Evolutionary conservation across 2,113 vertebrate species (phyloP).

Genomic region (Beaufortia kweichowensis): DNA sequence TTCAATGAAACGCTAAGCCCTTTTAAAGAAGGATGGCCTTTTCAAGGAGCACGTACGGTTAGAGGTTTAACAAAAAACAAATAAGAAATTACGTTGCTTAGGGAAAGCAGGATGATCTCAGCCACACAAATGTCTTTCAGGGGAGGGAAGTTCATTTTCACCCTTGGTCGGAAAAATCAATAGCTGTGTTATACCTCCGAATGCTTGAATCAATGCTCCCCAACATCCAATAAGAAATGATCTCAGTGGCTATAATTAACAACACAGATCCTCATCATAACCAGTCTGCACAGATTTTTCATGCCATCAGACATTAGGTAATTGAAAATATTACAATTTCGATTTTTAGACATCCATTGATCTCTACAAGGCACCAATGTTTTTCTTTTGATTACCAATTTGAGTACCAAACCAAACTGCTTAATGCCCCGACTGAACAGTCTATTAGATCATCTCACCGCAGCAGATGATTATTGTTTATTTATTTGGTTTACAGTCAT

Average conservation of each 20-base stretch:
- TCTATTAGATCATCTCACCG: conserved; percentile 22
- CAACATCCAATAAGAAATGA: conserved; percentile 59
- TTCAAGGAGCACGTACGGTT: not conserved
- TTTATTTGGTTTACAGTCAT: conserved; percentile 52
- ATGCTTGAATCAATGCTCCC: conserved; percentile 56
- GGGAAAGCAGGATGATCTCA: conserved; percentile 4
- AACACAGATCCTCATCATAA: conserved; percentile 60
- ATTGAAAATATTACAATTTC: conserved; percentile 40
- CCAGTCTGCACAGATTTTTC: conserved; percentile 57
- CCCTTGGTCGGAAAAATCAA: conserved; percentile 48
- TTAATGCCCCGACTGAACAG: not conserved
- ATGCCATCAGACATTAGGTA: conserved; percentile 50
- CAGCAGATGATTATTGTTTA: conserved; percentile 37
- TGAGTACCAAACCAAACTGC: conserved; percentile 6
- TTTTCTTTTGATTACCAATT: not conserved
- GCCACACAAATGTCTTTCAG: conserved; percentile 30
- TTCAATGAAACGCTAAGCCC: conserved; percentile 27
- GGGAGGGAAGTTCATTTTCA: conserved; percentile 45
- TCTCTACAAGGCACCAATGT: not conserved
- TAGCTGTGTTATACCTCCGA: conserved; percentile 51
- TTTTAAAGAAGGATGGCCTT: conserved; percentile 5
- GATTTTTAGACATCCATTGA: conserved; percentile 26
- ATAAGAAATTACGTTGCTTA: too few relatives aligned
- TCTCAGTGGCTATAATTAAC: conserved; percentile 63
- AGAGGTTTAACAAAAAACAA: too few relatives aligned